Percentiles rank a stretch among this genome's conserved stretches.
Conservation (phyloP, 2,888 invertebrate genomes). For the Hydrotaea diabolus region DNA sequence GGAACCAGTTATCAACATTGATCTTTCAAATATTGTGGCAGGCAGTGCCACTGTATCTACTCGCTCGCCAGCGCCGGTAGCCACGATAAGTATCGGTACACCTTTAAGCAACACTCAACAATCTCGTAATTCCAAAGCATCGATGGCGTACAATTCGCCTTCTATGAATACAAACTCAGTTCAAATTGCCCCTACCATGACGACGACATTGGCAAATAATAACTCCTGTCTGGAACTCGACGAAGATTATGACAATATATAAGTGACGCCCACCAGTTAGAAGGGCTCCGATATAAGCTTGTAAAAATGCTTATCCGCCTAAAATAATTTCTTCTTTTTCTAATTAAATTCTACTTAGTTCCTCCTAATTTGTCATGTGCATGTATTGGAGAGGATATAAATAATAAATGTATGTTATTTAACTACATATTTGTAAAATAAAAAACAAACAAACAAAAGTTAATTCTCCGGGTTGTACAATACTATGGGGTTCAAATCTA, state of each 20-base stretch:
- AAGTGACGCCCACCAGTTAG: constrained; percentile 59
- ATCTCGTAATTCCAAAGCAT: constrained; percentile 69
- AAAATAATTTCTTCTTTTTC: constrained; percentile 9
- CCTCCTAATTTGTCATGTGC: neutral
- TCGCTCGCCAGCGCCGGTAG: constrained; percentile 43
- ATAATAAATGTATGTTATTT: constrained; percentile 2
- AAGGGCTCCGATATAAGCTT: neutral
- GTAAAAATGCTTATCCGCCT: neutral
- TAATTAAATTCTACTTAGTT: constrained; percentile 15
- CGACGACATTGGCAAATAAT: constrained; percentile 68
- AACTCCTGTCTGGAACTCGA: constrained; percentile 79
- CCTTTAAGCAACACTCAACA: constrained; percentile 46
- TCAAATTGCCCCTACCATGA: constrained; percentile 56
- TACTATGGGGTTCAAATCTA: too few species aligned
- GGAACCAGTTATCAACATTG: constrained; percentile 80
- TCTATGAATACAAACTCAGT: constrained; percentile 68
- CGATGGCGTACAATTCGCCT: constrained; percentile 66
- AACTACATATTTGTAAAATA: constrained; percentile 22
- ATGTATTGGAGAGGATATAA: neutral
- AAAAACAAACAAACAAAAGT: neutral
- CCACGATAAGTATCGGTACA: constrained; percentile 72
- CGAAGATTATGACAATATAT: constrained; percentile 81
- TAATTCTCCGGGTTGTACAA: too few species aligned
- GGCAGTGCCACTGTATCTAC: constrained; percentile 39
- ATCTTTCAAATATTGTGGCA: constrained; percentile 78